phyloP scores from a whole-genome alignment of 1,140 invertebrate genomes.

The Triops cancriformis region DNA sequence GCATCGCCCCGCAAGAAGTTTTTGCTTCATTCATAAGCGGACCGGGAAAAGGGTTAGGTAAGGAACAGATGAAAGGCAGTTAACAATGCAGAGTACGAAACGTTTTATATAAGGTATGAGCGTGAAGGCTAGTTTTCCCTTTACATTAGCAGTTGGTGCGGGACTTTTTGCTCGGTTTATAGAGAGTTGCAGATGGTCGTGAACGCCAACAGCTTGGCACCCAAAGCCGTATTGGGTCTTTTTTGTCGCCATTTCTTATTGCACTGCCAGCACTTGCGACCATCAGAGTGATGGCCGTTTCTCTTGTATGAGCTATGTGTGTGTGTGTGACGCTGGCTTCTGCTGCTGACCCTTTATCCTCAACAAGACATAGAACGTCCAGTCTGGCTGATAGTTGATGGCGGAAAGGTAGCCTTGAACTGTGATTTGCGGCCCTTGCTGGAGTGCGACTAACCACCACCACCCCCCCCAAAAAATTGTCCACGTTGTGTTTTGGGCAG shows the following conservation, averaged over 20 bases:
- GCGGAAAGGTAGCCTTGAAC: constrained; percentile 4
- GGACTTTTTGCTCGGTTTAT: constrained; percentile 13
- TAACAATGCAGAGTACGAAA: neutral
- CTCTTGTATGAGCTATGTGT: neutral
- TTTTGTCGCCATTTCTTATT: constrained; percentile 14
- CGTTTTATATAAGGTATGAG: constrained; percentile 7
- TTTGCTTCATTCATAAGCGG: constrained; percentile 3
- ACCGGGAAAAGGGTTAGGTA: neutral
- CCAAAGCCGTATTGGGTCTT: constrained; percentile 9
- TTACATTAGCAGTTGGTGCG: constrained; percentile 10
- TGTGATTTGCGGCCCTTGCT: neutral
- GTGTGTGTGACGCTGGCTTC: constrained; percentile 7
- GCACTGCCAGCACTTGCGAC: constrained; percentile 11
- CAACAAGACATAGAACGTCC: neutral
- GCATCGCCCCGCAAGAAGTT: neutral
- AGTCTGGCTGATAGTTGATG: constrained; percentile 3
- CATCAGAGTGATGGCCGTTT: constrained; percentile 7
- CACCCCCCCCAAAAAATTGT: too few relatives aligned
- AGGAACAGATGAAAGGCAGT: constrained; percentile 13
- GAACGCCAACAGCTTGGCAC: constrained; percentile 4
- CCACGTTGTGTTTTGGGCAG: neutral
- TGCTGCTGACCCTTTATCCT: neutral
- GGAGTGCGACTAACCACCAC: neutral
- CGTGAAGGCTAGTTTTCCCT: constrained; percentile 12
- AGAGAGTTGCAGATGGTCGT: constrained; percentile 12